Conservation (phyloP, 2,888 invertebrate genomes). For the Napeogenes sylphis region DNA sequence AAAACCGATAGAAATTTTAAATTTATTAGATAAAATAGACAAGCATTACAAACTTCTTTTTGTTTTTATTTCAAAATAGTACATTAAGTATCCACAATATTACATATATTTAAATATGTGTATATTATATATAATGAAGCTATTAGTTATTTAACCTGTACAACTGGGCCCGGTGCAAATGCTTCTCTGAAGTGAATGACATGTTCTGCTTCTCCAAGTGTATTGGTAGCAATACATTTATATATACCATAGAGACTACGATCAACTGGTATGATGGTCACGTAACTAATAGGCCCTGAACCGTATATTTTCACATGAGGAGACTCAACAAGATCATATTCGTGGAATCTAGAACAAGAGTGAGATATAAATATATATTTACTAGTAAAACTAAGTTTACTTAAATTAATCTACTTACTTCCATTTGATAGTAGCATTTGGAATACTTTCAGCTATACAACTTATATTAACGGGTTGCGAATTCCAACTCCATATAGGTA, state of each 20-base stretch:
- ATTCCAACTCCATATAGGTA: constrained; percentile 91
- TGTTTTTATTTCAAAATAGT: not conserved
- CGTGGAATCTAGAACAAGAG: constrained; percentile 59
- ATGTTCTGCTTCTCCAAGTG: constrained; percentile 82
- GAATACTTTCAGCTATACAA: constrained; percentile 91
- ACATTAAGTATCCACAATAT: not conserved
- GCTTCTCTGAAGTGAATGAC: constrained; percentile 86
- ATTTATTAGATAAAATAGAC: not conserved
- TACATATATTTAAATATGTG: too few species aligned
- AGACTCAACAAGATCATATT: constrained; percentile 74
- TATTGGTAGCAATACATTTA: constrained; percentile 89
- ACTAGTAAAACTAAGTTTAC: not conserved
- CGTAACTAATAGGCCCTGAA: constrained; percentile 83
- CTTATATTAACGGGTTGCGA: constrained; percentile 88
- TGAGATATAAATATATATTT: not conserved
- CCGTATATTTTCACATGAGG: constrained; percentile 79
- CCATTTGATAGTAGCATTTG: constrained; percentile 95
- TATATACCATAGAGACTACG: constrained; percentile 83
- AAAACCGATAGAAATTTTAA: not conserved
- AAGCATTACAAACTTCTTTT: constrained; percentile 11
- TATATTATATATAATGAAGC: too few species aligned
- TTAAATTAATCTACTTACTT: constrained; percentile 59
- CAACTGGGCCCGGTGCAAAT: constrained; percentile 81
- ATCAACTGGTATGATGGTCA: constrained; percentile 83
- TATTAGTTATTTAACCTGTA: constrained; percentile 54